phyloP scores from a whole-genome alignment of 2,113 vertebrate species.

The Tenrec ecaudatus region DNA sequence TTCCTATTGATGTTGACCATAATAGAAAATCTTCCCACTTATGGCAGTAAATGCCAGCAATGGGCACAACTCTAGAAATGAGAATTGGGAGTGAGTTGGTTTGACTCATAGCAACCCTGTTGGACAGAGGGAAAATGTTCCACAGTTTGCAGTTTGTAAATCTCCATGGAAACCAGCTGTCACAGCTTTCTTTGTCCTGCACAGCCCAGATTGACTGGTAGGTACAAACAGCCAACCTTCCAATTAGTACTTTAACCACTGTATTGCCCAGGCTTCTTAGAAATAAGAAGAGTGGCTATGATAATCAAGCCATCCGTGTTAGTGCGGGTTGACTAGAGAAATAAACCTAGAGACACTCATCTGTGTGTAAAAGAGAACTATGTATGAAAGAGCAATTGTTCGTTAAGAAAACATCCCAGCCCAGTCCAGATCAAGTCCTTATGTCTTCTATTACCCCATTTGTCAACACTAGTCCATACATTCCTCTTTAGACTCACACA shows the following conservation, averaged over 20 bases:
- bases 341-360: too few relatives aligned
- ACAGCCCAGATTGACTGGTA: not conserved
- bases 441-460: too few relatives aligned
- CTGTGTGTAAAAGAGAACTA: too few relatives aligned
- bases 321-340: too few relatives aligned
- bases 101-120: not conserved
- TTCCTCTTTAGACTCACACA: too few relatives aligned
- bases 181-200: too few relatives aligned
- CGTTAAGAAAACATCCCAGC: too few relatives aligned
- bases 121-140: not conserved
- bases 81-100: not conserved
- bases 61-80: conserved; percentile 29
- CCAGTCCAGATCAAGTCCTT: too few relatives aligned
- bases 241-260: not conserved
- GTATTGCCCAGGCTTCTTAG: not conserved
- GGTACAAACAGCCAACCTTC: not conserved
- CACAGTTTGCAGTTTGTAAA: not conserved
- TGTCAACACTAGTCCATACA: too few relatives aligned
- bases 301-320: not conserved
- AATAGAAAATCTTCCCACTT: conserved; percentile 55
- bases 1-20: conserved; percentile 44
- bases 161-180: not conserved
- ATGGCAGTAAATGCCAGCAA: not conserved
- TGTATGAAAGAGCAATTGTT: too few relatives aligned
- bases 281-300: not conserved